Percentiles rank a stretch among this genome's conserved stretches.
phyloP scores from a whole-genome alignment of 2,797 vertebrate genomes.

The Enteromius argenteus region DNA sequence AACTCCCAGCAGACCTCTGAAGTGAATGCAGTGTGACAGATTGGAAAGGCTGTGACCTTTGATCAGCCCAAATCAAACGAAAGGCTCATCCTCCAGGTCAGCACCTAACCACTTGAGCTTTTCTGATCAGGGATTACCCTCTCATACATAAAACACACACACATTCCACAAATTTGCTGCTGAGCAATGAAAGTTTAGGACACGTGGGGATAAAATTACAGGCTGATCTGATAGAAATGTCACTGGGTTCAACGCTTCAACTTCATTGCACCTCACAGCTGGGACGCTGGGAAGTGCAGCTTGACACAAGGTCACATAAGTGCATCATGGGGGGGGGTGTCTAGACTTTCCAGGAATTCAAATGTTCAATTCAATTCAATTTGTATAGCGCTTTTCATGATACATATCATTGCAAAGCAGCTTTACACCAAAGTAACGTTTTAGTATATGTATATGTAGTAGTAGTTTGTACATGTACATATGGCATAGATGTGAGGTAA shows the following conservation, averaged over 20 bases:
- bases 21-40: conserved; percentile 19
- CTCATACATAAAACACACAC: conserved; percentile 6
- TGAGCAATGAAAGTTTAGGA: conserved; percentile 27
- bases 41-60: conserved; percentile 22
- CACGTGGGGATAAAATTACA: conserved; percentile 14
- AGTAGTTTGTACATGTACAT: too few relatives aligned
- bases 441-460: too few relatives aligned
- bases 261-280: not conserved
- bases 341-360: conserved; percentile 35
- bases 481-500: too few relatives aligned
- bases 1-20: conserved; percentile 7
- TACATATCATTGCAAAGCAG: too few relatives aligned
- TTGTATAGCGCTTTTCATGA: too few relatives aligned
- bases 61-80: conserved; percentile 30
- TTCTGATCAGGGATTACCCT: conserved; percentile 22
- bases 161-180: not conserved
- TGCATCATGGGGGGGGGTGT: not conserved
- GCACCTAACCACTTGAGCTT: conserved; percentile 15
- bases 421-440: too few relatives aligned
- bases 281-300: not conserved
- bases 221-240: conserved; percentile 21
- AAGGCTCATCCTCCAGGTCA: not conserved
- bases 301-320: conserved; percentile 31
- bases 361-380: not conserved
- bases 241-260: conserved; percentile 28